phyloP scores from a whole-genome alignment of 2,888 invertebrate species.

The Drosophila subquinaria region DNA sequence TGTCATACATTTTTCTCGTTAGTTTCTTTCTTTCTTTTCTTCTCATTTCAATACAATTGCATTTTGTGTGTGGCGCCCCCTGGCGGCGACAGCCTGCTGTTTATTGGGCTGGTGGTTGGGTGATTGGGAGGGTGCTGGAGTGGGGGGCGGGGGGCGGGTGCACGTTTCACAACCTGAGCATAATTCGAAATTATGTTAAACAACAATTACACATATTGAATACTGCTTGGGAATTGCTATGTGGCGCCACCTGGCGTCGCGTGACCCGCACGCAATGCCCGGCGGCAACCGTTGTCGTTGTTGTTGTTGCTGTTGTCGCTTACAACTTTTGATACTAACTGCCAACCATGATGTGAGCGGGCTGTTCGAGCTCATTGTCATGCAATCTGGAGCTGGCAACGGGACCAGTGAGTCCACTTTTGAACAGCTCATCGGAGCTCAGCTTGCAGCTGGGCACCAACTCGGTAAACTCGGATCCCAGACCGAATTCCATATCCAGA shows the following conservation, averaged over 20 bases:
- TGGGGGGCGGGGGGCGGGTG: slow-evolving; percentile 30
- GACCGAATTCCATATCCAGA: slow-evolving; percentile 86
- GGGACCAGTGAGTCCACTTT: slow-evolving; percentile 84
- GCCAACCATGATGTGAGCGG: slow-evolving; percentile 87
- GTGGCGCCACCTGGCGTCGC: slow-evolving; percentile 40
- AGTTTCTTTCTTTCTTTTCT: slow-evolving; percentile 34
- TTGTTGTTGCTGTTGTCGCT: slow-evolving; percentile 27
- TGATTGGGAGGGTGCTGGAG: background rate
- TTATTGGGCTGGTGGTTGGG: slow-evolving; percentile 4
- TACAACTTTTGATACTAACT: slow-evolving; percentile 86
- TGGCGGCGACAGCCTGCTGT: slow-evolving; percentile 40
- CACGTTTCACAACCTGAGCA: slow-evolving; percentile 86
- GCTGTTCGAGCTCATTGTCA: slow-evolving; percentile 86
- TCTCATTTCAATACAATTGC: slow-evolving; percentile 60
- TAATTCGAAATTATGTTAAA: slow-evolving; percentile 64
- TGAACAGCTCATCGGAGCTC: slow-evolving; percentile 87
- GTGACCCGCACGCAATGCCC: slow-evolving; percentile 66
- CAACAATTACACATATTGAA: slow-evolving; percentile 57
- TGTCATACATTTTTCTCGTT: slow-evolving; percentile 38
- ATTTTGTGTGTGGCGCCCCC: slow-evolving; percentile 41
- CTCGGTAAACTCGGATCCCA: slow-evolving; percentile 86
- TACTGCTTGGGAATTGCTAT: slow-evolving; percentile 71
- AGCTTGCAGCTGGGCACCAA: slow-evolving; percentile 87
- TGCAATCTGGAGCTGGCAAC: slow-evolving; percentile 81
- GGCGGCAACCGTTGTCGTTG: slow-evolving; percentile 13